Percentiles rank a stretch among this genome's conserved stretches.
Evolutionary conservation across 64 coral and sea anemone species (phyloP).

Genomic region (Porites australiensis): DNA sequence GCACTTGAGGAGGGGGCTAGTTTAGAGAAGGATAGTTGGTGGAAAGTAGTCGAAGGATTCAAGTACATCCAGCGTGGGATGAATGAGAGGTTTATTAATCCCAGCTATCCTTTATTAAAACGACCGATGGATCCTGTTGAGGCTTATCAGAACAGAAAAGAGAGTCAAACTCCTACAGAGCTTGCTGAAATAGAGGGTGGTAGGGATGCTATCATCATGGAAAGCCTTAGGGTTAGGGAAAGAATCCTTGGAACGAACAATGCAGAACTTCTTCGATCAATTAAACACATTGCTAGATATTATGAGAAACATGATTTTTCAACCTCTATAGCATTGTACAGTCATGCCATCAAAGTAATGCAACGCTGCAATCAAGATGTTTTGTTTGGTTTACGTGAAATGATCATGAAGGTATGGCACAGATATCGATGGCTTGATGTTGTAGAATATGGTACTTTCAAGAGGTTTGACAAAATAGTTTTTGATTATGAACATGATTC

Average conservation of each 20-base stretch:
- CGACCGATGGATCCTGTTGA: background rate
- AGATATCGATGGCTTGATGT: too few relatives aligned
- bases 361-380: too few relatives aligned
- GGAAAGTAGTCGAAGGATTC: too few relatives aligned
- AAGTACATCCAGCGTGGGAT: constrained; percentile 34
- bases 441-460: too few relatives aligned
- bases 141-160: constrained; percentile 49
- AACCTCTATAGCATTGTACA: constrained; percentile 12
- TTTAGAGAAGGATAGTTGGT: too few relatives aligned
- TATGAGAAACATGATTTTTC: constrained; percentile 16
- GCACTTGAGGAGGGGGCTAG: background rate
- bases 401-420: too few relatives aligned
- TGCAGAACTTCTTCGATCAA: background rate
- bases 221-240: constrained; percentile 55
- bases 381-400: too few relatives aligned
- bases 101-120: background rate
- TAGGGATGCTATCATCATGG: constrained; percentile 26
- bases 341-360: constrained; percentile 44
- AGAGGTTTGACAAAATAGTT: too few relatives aligned
- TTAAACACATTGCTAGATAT: constrained; percentile 5
- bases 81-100: constrained; percentile 1
- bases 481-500: too few relatives aligned
- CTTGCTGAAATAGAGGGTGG: constrained; percentile 25
- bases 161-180: constrained; percentile 40
- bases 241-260: constrained; percentile 42